Evolutionary conservation across 2,888 invertebrate genomes (phyloP), one percentile per base, ranked within the genome.

Genomic region (Anarsia innoxiella): DNA sequence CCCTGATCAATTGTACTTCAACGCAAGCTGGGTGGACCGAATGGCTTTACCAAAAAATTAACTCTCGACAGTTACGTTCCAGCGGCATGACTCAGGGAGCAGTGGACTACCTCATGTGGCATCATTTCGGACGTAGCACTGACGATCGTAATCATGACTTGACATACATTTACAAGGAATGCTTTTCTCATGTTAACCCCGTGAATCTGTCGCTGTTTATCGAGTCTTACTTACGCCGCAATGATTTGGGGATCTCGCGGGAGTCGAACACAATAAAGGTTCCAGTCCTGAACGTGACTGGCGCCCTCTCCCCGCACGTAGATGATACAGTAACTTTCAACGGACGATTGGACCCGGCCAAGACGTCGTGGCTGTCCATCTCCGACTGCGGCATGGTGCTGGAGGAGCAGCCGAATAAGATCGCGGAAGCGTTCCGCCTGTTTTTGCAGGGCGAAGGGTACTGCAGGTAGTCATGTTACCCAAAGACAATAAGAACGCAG

Each of bases 381-480:
- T 96, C 96, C 16, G 98, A 98, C 74, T 97, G 97, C 71, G 98
- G 98, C 45, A 95, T 99, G 94, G 96, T 98, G 4, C 82, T 99
- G 60, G 99, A 99, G 84, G 99, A 99, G 75, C 96, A 97, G 75
- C 99, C 99, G 27, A 94, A 91, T 53, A 98, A 98, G 88, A 93
- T 99, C 56, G 93, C 96, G 62, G 98, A 99, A 85, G 97, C 99
- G 39, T 94, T 99, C 83, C 89, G 96, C 69, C 90, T 99, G 58
- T 99, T 99, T 87, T 89, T 99, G 51, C 99, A 99, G 85, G 99
- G 99, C 55, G 95, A 96, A 85, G 98, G 99, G 72, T 97, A 96
- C 88, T 95, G 95, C 95, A 93, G 82, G 69, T 82, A 83, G 78
- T 78, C 66, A 57, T 38, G 50, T 53, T 61, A 52, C 50, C 42